phyloP scores from a whole-genome alignment of 2,888 invertebrate genomes.

The Leptopterna dolabrata region DNA sequence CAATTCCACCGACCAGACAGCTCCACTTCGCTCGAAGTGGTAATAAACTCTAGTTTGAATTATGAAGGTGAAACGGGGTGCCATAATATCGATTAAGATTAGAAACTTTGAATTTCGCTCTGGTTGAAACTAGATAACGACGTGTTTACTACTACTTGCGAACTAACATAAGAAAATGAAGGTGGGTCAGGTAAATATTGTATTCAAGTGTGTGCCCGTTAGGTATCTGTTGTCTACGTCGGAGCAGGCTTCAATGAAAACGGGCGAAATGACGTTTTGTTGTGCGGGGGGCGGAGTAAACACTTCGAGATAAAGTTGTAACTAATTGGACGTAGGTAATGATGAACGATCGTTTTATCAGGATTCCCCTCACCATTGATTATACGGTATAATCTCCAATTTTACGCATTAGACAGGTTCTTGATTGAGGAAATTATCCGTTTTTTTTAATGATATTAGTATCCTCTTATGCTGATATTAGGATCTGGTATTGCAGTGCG shows the following conservation, averaged over 20 bases:
- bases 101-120: not conserved
- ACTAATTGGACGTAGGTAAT: not conserved
- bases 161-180: too few species aligned
- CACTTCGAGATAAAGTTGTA: not conserved
- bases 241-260: too few species aligned
- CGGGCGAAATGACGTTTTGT: too few species aligned
- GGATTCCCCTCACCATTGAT: not conserved
- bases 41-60: not conserved
- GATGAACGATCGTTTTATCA: conserved; percentile 1
- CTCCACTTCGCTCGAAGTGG: not conserved
- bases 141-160: too few species aligned
- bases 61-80: not conserved
- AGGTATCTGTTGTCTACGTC: too few species aligned
- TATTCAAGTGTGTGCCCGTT: too few species aligned
- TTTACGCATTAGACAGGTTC: not conserved
- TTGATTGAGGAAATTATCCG: not conserved
- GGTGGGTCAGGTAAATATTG: too few species aligned
- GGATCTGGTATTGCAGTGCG: too few species aligned
- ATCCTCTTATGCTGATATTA: not conserved
- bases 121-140: too few species aligned
- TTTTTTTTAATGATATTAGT: too few species aligned
- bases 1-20: not conserved
- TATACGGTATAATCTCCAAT: not conserved
- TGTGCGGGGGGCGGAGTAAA: not conserved
- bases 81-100: not conserved